These are phyloP conservation scores for Florisuga fusca DNA, from an alignment of 2,797 vertebrate species.

Conservation along the genomic window DNA sequence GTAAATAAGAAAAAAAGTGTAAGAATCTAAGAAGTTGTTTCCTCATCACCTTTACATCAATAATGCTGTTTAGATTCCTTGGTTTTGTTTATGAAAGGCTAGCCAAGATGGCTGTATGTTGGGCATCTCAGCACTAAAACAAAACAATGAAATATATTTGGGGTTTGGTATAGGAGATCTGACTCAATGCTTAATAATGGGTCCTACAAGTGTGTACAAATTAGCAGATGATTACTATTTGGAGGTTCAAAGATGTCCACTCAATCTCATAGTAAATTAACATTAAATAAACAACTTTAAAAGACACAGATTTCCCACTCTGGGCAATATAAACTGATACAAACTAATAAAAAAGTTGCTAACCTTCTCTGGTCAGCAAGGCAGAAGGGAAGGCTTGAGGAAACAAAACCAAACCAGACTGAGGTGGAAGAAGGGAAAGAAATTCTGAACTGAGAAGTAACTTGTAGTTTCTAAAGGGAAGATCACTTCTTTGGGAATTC, in stretches of 20 bases:
- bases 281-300: not conserved
- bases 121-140: not conserved
- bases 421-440: not conserved
- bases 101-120: not conserved
- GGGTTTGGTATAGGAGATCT: not conserved
- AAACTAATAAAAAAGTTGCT: not conserved
- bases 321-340: no score
- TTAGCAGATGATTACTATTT: not conserved
- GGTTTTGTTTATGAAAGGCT: not conserved
- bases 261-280: not conserved
- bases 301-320: fast-evolving
- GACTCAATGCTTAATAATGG: not conserved
- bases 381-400: not conserved
- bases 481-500: not conserved
- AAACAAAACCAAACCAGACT: not conserved
- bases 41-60: not conserved
- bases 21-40: not conserved
- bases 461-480: not conserved
- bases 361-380: not conserved
- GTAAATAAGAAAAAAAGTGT: not conserved
- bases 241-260: not conserved
- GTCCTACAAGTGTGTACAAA: not conserved
- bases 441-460: not conserved
- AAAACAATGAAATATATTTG: not conserved
- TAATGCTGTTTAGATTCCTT: not conserved